phyloP scores from a whole-genome alignment of 2,888 invertebrate genomes.

The Panorpa germanica region DNA sequence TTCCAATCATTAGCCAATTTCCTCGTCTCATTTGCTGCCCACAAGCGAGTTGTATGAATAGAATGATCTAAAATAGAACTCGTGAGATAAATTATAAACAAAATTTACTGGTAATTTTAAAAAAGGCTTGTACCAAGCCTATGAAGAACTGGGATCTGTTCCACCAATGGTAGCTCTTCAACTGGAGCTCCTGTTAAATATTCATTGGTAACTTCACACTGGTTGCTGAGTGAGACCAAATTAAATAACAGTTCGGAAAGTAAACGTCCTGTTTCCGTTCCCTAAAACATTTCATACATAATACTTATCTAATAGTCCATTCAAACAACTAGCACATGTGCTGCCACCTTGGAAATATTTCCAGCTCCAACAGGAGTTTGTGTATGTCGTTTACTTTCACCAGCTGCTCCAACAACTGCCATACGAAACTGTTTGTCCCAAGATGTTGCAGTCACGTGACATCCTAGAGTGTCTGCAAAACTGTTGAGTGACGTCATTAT shows the following conservation, averaged over 20 bases:
- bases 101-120: background rate
- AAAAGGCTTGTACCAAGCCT: constrained; percentile 32
- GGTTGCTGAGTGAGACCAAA: constrained; percentile 50
- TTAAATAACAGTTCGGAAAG: constrained; percentile 39
- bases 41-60: constrained; percentile 57
- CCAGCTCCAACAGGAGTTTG: too few species aligned
- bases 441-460: constrained; percentile 57
- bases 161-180: constrained; percentile 60
- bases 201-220: constrained; percentile 52
- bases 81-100: constrained; percentile 5
- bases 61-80: constrained; percentile 42
- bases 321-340: too few species aligned
- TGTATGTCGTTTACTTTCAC: too few species aligned
- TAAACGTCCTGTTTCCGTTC: constrained; percentile 20
- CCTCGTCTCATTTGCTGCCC: constrained; percentile 56
- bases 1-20: constrained; percentile 56
- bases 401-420: constrained; percentile 20
- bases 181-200: constrained; percentile 52
- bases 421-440: constrained; percentile 48
- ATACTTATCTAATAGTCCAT: too few species aligned
- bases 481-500: constrained; percentile 52
- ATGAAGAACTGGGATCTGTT: constrained; percentile 64
- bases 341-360: too few species aligned
- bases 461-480: constrained; percentile 57
- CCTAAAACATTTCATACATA: too few species aligned